Percentiles rank a stretch among this genome's conserved stretches.
Evolutionary conservation across 2,797 vertebrate genomes (phyloP).

Genomic region (Mionectes olivaceus): DNA sequence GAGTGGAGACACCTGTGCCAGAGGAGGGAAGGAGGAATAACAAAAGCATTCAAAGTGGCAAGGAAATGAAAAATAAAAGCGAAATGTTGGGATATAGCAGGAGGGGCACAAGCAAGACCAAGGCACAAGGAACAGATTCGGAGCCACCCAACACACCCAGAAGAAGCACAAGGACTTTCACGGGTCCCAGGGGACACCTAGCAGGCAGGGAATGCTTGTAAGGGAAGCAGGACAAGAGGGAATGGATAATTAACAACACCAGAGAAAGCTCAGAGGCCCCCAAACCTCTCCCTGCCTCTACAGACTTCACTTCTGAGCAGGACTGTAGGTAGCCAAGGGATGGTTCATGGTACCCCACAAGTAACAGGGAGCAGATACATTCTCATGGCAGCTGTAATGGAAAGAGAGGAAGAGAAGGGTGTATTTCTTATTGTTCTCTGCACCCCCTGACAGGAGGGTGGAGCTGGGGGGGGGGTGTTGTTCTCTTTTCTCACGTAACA

Average conservation of each 20-base stretch:
- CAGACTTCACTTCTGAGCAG: neutral
- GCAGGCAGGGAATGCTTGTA: neutral
- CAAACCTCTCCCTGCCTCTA: neutral
- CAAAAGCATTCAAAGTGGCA: neutral
- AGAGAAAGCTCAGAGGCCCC: neutral
- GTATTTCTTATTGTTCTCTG: neutral
- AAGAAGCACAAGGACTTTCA: neutral
- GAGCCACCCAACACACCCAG: neutral
- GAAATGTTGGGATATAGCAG: neutral
- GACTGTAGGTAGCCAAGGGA: neutral
- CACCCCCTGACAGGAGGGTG: neutral
- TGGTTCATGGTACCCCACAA: neutral
- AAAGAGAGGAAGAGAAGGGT: neutral
- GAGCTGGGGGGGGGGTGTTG: too few species aligned
- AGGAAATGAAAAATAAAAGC: neutral
- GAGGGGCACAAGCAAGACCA: neutral
- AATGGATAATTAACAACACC: neutral
- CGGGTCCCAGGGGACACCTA: rapidly evolving
- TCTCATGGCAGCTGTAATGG: neutral
- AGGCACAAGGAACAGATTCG: neutral
- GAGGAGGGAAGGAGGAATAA: conserved; percentile 17
- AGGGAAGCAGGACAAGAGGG: neutral
- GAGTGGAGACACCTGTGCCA: conserved; percentile 14
- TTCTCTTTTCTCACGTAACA: neutral
- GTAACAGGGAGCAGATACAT: neutral